A percentile compares a stretch with the other conserved stretches of the same genome.
These are phyloP conservation scores for Albula goreensis DNA, from an alignment of 2,113 vertebrate species.

Conservation along the genomic window DNA sequence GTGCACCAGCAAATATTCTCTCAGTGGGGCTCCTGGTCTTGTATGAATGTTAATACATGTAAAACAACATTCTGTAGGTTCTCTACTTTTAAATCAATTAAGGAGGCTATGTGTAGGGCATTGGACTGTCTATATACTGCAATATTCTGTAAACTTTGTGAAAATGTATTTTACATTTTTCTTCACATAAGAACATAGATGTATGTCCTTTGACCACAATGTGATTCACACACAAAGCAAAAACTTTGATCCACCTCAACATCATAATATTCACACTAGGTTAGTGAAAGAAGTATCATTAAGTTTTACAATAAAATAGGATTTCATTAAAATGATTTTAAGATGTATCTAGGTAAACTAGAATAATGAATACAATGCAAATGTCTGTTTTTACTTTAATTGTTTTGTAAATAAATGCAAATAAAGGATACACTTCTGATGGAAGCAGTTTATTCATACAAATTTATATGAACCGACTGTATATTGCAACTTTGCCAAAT, in stretches of 20 bases:
- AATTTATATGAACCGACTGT: no score
- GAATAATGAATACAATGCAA: no score
- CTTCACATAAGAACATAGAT: background rate
- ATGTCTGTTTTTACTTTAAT: no score
- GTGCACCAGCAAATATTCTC: constrained; percentile 40
- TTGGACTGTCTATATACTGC: background rate
- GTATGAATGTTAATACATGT: background rate
- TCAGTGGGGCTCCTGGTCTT: constrained; percentile 27
- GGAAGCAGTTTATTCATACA: no score
- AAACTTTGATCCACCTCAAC: background rate
- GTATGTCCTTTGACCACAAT: background rate
- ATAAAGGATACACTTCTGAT: no score
- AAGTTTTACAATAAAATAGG: background rate
- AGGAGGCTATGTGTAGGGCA: background rate
- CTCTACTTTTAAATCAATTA: background rate
- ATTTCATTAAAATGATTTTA: no score
- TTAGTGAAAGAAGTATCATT: background rate
- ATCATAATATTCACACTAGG: background rate
- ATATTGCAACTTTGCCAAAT: background rate
- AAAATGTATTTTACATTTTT: background rate
- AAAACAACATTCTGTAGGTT: background rate
- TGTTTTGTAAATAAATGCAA: no score
- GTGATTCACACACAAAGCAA: background rate
- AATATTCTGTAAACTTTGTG: background rate
- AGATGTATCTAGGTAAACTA: no score